Percentiles rank a stretch among this genome's conserved stretches.
These are phyloP conservation scores for Erpetoichthys calabaricus DNA, from an alignment of 2,797 vertebrate genomes.

Conservation along the genomic window DNA sequence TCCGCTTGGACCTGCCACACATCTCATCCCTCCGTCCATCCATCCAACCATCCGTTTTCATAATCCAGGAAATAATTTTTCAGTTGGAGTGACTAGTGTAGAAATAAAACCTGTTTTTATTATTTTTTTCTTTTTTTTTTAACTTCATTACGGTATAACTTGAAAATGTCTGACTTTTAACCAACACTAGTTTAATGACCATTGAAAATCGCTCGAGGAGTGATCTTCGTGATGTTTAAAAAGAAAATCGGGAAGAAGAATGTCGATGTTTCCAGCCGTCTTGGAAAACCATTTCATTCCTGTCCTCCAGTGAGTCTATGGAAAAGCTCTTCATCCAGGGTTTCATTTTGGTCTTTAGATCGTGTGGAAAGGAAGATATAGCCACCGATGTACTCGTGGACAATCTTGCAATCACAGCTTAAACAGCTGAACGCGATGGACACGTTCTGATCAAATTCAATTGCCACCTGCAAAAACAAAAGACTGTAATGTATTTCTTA, in stretches of 20 bases:
- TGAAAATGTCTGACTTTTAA: no score
- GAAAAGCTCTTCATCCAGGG: constrained; percentile 87
- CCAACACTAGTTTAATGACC: no score
- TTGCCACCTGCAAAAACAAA: constrained; percentile 63
- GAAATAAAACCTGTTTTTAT: no score
- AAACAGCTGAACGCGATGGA: constrained; percentile 74
- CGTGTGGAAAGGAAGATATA: constrained; percentile 96
- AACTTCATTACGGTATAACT: not conserved
- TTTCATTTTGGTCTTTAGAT: constrained; percentile 92
- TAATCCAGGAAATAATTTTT: no score
- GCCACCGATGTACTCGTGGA: constrained; percentile 92
- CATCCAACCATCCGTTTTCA: no score
- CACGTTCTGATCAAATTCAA: constrained; percentile 88
- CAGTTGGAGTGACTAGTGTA: no score
- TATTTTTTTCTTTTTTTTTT: no score
- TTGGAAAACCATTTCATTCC: constrained; percentile 45
- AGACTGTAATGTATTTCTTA: not conserved
- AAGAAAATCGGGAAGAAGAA: not conserved
- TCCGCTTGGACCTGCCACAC: no score
- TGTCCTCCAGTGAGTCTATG: constrained; percentile 91
- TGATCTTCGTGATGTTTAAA: not conserved
- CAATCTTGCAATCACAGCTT: constrained; percentile 85
- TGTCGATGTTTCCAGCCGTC: not conserved
- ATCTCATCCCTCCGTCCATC: no score
- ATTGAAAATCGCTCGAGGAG: no score